Conservation (phyloP, 2,888 invertebrate species). For the Koerneria pararmatus region DNA sequence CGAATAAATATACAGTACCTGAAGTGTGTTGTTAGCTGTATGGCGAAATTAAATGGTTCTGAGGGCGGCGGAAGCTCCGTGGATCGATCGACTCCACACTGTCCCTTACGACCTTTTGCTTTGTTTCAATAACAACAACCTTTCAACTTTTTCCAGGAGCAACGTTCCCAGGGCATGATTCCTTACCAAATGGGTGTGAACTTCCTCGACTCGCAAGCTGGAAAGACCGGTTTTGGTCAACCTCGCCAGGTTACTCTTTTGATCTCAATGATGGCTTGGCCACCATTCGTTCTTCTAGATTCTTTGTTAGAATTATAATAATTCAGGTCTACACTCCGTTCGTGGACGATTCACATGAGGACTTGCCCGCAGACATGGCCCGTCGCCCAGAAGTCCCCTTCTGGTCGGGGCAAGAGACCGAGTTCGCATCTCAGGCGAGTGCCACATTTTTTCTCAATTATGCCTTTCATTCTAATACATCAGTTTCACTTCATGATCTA, state of each 20-base stretch:
- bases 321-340: slow-evolving; percentile 53
- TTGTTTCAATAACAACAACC: slow-evolving; percentile 6
- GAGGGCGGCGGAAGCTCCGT: too few relatives aligned
- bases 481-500: too few relatives aligned
- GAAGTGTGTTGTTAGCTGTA: background rate
- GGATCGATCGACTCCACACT: too few relatives aligned
- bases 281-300: background rate
- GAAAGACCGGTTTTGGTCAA: slow-evolving; percentile 66
- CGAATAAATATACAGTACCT: background rate
- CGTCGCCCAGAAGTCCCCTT: slow-evolving; percentile 59
- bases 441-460: background rate
- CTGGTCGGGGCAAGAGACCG: slow-evolving; percentile 58
- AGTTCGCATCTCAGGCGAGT: slow-evolving; percentile 55
- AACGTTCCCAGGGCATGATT: slow-evolving; percentile 60
- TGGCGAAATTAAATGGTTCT: background rate
- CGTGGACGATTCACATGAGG: slow-evolving; percentile 59
- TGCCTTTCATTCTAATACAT: too few relatives aligned
- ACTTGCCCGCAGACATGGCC: slow-evolving; percentile 58
- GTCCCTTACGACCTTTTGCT: slow-evolving; percentile 22
- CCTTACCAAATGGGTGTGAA: slow-evolving; percentile 66
- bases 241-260: slow-evolving; percentile 53
- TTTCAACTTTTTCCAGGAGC: slow-evolving; percentile 43
- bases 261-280: background rate
- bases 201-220: slow-evolving; percentile 64
- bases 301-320: too few relatives aligned